Conservation (phyloP, 2,888 invertebrate species). For the Ophioninae sp. region DNA sequence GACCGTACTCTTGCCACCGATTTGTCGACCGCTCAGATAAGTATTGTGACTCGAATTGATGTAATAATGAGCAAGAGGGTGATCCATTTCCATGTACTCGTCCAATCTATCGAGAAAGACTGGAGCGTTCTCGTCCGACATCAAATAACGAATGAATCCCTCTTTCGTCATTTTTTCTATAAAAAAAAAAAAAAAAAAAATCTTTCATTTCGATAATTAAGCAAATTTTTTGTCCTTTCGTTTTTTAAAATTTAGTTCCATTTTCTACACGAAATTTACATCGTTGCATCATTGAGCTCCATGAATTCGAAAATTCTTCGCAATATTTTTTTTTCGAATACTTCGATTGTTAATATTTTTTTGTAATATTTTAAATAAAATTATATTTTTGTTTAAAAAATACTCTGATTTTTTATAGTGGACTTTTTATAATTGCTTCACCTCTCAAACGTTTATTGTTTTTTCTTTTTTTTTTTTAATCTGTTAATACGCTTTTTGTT, state of each 20-base stretch:
- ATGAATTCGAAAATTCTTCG: too few species aligned
- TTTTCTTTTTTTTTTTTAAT: background rate
- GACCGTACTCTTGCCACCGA: conserved; percentile 87
- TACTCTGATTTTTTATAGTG: too few species aligned
- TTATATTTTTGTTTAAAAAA: too few species aligned
- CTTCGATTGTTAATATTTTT: too few species aligned
- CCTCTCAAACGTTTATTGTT: background rate
- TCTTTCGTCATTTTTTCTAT: conserved; percentile 83
- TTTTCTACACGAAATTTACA: background rate
- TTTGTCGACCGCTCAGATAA: conserved; percentile 85
- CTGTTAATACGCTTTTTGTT: too few species aligned
- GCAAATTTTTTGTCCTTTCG: background rate
- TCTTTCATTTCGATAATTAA: background rate
- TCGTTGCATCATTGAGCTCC: too few species aligned
- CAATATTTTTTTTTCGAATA: too few species aligned
- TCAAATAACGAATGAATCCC: conserved; percentile 86
- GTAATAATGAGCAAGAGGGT: conserved; percentile 87
- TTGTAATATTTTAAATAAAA: too few species aligned
- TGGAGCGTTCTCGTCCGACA: conserved; percentile 89
- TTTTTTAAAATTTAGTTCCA: background rate
- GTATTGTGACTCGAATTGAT: conserved; percentile 87
- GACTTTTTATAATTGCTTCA: too few species aligned
- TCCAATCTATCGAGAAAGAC: conserved; percentile 87
- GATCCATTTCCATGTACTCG: conserved; percentile 87
- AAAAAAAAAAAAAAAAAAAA: background rate